phyloP scores from a whole-genome alignment of 2,797 vertebrate genomes.

The Lepilemur ruficaudatus region DNA sequence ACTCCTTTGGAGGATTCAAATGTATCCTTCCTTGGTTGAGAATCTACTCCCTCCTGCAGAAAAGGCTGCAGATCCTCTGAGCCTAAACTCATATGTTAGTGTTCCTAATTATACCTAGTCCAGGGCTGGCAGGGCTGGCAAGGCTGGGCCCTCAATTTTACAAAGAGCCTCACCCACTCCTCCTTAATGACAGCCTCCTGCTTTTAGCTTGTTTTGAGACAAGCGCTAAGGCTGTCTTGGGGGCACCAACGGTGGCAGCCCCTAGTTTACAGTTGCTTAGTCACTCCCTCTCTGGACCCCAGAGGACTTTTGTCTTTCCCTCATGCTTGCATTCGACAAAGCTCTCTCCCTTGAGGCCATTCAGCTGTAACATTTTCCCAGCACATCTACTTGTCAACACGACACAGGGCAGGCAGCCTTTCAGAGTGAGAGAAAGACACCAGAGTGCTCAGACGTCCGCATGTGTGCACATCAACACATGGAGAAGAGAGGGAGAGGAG shows the following conservation, averaged over 20 bases:
- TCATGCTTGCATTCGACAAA: slow-evolving; percentile 59
- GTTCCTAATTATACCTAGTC: not conserved
- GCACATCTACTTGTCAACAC: slow-evolving; percentile 64
- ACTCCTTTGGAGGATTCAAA: not conserved
- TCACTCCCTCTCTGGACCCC: not conserved
- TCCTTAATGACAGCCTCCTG: not conserved
- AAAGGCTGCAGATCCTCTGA: not conserved
- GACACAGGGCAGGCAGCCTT: slow-evolving; percentile 48
- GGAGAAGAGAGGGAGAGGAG: not conserved
- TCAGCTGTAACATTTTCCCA: slow-evolving; percentile 66
- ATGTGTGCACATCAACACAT: rapidly evolving
- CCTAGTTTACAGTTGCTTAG: not conserved
- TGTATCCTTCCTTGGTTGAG: not conserved
- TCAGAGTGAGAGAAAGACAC: not conserved
- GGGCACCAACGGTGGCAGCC: not conserved
- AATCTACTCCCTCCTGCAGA: not conserved
- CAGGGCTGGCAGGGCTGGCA: not conserved
- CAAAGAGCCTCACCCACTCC: not conserved
- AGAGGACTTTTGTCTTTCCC: not conserved
- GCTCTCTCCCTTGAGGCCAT: slow-evolving; percentile 38
- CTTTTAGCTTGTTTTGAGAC: not conserved
- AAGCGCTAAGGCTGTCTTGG: not conserved
- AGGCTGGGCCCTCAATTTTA: not conserved
- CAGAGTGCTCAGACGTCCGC: not conserved
- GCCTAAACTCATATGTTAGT: not conserved